Evolutionary conservation across 2,888 invertebrate species (phyloP).

Genomic region (Alviniconcha strummeri): DNA sequence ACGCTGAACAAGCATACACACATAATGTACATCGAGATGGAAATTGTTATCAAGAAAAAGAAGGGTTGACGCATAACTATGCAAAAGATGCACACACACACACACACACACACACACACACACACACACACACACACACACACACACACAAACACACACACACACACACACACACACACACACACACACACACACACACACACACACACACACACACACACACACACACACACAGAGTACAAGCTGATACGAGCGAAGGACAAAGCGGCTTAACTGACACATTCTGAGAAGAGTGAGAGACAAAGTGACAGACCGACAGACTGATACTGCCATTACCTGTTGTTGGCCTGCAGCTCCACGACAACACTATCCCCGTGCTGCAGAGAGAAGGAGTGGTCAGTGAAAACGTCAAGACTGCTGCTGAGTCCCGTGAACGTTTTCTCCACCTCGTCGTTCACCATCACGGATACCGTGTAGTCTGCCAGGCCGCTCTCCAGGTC

Average conservation of each 20-base stretch:
- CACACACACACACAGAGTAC: no score
- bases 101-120: no score
- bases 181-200: no score
- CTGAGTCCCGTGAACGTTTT: constrained; percentile 36
- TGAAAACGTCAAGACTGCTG: constrained; percentile 14
- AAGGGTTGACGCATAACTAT: no score
- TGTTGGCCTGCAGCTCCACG: constrained; percentile 48
- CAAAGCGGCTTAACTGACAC: neutral
- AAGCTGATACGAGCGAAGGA: neutral
- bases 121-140: no score
- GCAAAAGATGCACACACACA: no score
- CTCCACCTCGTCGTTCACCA: constrained; percentile 45
- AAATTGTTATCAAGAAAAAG: no score
- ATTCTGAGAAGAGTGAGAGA: neutral
- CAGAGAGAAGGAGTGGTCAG: constrained; percentile 44
- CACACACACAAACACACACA: no score
- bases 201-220: no score
- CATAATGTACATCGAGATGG: no score
- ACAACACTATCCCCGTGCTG: constrained; percentile 42
- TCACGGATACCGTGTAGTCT: constrained; percentile 45
- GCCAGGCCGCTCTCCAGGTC: constrained; percentile 45
- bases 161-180: no score
- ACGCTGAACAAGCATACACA: no score
- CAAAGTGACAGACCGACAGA: constrained; percentile 12
- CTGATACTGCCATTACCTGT: constrained; percentile 39